Conservation (phyloP, 1,140 invertebrate species). For the Danaus plexippus region DNA sequence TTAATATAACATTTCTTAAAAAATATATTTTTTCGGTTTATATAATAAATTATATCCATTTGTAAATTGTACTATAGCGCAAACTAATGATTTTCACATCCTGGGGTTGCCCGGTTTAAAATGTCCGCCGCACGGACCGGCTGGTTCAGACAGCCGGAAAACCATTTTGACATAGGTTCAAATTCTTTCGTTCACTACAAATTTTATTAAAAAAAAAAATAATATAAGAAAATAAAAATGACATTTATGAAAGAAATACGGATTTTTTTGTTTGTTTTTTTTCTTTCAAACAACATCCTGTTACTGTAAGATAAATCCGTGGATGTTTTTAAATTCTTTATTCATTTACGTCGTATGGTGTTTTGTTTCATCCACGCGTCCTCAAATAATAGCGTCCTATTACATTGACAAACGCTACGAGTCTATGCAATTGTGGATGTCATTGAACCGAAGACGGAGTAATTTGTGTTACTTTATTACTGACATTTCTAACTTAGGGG, state of each 20-base stretch:
- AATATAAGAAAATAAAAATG: not conserved
- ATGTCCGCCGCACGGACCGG: slow-evolving; percentile 6
- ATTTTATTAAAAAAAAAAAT: slow-evolving; percentile 2
- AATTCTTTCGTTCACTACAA: slow-evolving; percentile 2
- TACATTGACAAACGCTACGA: slow-evolving; percentile 15
- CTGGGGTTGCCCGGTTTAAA: slow-evolving; percentile 8
- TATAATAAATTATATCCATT: not conserved
- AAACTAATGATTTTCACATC: too few relatives aligned
- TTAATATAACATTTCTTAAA: not conserved
- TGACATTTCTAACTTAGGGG: slow-evolving; percentile 23
- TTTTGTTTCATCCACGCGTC: slow-evolving; percentile 5
- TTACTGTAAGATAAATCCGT: too few relatives aligned
- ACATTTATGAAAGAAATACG: too few relatives aligned
- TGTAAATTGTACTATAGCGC: not conserved
- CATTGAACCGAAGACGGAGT: slow-evolving; percentile 23
- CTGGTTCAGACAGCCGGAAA: slow-evolving; percentile 19
- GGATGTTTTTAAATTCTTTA: too few relatives aligned
- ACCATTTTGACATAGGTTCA: slow-evolving; percentile 16
- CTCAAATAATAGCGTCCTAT: slow-evolving; percentile 9
- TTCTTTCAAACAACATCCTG: too few relatives aligned
- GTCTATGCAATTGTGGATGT: slow-evolving; percentile 23
- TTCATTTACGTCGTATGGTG: not conserved
- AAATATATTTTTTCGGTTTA: not conserved
- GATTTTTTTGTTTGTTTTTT: too few relatives aligned
- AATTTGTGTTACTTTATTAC: slow-evolving; percentile 27